A percentile compares a stretch with the other conserved stretches of the same genome.
phyloP scores from a whole-genome alignment of 1,140 invertebrate species.

The Nilaparvata lugens region DNA sequence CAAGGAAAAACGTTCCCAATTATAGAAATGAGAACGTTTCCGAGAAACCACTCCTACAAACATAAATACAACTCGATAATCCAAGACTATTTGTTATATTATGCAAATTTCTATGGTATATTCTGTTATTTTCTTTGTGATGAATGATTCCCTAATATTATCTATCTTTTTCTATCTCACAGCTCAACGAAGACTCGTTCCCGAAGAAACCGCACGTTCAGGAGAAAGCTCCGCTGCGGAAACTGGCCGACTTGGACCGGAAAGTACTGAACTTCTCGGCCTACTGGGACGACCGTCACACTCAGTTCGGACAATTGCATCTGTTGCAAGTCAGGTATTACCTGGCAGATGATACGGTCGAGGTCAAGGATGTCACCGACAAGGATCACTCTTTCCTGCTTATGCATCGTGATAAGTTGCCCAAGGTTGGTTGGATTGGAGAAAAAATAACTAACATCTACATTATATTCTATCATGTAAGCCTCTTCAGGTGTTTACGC shows the following conservation, averaged over 20 bases:
- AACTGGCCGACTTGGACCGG: constrained; percentile 67
- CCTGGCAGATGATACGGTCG: constrained; percentile 79
- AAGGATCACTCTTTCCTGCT: constrained; percentile 33
- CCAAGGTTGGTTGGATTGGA: constrained; percentile 50
- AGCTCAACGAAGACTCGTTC: not conserved
- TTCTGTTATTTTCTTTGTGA: no score
- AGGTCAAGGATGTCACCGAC: constrained; percentile 62
- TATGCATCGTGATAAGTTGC: constrained; percentile 64
- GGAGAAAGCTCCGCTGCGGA: constrained; percentile 20
- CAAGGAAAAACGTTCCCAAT: no score
- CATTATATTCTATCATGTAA: no score
- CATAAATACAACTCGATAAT: no score
- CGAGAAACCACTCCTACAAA: no score
- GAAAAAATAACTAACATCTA: no score
- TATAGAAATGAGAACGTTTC: no score
- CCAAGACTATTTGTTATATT: no score
- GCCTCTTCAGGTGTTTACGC: not conserved
- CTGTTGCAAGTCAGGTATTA: constrained; percentile 72
- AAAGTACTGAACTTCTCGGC: constrained; percentile 75
- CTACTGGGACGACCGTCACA: constrained; percentile 80
- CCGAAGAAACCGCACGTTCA: constrained; percentile 1
- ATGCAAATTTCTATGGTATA: no score
- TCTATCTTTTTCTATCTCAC: not conserved
- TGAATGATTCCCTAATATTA: no score
- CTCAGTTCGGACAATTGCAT: constrained; percentile 60